These are phyloP conservation scores for Hyperopisus bebe DNA, from an alignment of 2,113 vertebrate genomes.

Conservation along the genomic window DNA sequence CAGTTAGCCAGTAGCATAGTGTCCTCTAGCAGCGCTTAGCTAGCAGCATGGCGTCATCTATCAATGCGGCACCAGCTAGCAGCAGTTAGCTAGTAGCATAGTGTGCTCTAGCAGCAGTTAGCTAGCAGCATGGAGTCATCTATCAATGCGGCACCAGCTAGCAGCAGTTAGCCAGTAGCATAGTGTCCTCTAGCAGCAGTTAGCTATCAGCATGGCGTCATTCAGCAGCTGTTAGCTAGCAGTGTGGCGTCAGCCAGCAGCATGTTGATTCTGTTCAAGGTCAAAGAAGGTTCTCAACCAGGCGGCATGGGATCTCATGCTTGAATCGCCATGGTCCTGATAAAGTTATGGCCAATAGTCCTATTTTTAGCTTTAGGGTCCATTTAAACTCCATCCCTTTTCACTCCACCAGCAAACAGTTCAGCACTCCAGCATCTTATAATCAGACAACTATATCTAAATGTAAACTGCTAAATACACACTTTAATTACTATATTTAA, in stretches of 20 bases:
- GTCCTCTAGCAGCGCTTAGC: no score
- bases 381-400: background rate
- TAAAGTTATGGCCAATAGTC: background rate
- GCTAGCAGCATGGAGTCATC: no score
- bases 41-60: no score
- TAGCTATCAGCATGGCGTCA: background rate
- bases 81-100: no score
- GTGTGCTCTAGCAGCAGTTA: no score
- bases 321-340: background rate
- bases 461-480: background rate
- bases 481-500: slow-evolving; percentile 1
- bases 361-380: background rate
- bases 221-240: background rate
- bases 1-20: no score
- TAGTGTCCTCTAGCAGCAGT: background rate
- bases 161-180: background rate
- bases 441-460: background rate
- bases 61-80: no score
- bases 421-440: background rate
- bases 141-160: no score
- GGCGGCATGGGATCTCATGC: background rate
- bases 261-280: background rate
- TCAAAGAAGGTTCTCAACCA: background rate
- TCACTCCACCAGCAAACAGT: background rate
- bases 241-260: background rate